A percentile compares a stretch with the other conserved stretches of the same genome.
phyloP scores from a whole-genome alignment of 2,888 invertebrate genomes.

The Rapana venosa region DNA sequence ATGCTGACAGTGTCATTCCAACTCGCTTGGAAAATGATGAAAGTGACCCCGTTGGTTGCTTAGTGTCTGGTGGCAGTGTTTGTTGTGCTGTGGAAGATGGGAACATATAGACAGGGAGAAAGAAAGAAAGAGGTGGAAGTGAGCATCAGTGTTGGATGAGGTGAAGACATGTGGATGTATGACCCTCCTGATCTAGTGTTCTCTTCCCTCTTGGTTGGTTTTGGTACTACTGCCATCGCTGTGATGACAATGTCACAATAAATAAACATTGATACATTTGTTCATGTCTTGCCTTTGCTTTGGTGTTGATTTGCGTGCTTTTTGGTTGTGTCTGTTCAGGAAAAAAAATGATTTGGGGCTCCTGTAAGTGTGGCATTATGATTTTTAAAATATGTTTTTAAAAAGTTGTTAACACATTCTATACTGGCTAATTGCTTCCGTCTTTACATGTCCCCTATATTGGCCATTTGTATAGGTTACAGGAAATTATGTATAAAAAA shows the following conservation, averaged over 20 bases:
- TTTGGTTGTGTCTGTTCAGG: background rate
- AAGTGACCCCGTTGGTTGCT: background rate
- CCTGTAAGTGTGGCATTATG: too few relatives aligned
- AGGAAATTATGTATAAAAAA: too few relatives aligned
- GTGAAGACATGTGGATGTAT: background rate
- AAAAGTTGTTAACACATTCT: too few relatives aligned
- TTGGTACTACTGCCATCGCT: slow-evolving; percentile 99
- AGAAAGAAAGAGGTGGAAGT: background rate
- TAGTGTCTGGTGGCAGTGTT: background rate
- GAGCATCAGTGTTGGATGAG: background rate
- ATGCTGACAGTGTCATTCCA: slow-evolving; percentile 18
- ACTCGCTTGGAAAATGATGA: background rate
- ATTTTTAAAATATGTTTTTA: too few relatives aligned
- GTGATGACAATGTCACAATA: slow-evolving; percentile 94
- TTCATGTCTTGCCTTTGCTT: slow-evolving; percentile 41
- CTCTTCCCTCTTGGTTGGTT: slow-evolving; percentile 97
- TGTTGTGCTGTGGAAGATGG: too few relatives aligned
- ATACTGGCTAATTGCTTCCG: too few relatives aligned
- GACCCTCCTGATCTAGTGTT: slow-evolving; percentile 92
- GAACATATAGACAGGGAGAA: too few relatives aligned
- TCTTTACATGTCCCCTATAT: too few relatives aligned
- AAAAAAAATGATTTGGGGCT: too few relatives aligned
- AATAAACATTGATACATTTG: slow-evolving; percentile 88
- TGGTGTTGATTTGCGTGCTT: slow-evolving; percentile 15
- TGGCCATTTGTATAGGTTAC: too few relatives aligned